Evolutionary conservation across 2,888 invertebrate genomes (phyloP), one percentile per base, ranked within the genome.

Genomic region (Malachius bipustulatus): DNA sequence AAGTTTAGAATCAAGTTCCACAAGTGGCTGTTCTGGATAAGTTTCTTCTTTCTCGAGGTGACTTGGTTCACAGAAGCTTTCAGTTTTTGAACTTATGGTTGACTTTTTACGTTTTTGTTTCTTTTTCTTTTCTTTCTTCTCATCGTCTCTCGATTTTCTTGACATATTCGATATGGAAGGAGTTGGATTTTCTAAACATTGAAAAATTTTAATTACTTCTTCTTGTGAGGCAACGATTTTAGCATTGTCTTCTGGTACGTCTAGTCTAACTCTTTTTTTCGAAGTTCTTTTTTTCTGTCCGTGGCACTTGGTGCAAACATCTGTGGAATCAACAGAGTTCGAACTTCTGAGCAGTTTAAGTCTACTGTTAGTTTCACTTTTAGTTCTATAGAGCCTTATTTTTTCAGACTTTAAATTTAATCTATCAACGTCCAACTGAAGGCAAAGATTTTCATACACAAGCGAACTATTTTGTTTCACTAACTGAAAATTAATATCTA

Each of bases 401-500:
- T 49, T 51, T 32, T 57, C 53, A 16, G 52, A 42, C 46, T 56
- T 52, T 10, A 45, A 32, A 35, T 49, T 46, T 26, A 59, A 35
- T 33, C 54, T 50, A 35, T 62, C 61, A 4, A 60, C 45, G 47
- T 61, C 54, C 30, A 57, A 45, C 48, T 61, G 61, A 15, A 62
- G 47, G 37, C 54, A 55, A 3, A 63, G 41, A 41, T 62, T 63
- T 45, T 63, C 62, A 37, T 63, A 59, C n/a, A 61, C 54, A 40
- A 63, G 43, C 16, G 51, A 52, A 35, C 60, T 57, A 38, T 63
- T 63, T 38, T 60, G 56, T 41, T 60, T 60, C 4, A 62, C 52
- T 29, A 62, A 47, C 62, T 63, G 37, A 38, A 54, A 50, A 34
- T 45, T 37, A 19, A 19, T 6, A 19, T 19, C 6, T 6, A 6